Base-by-base conservation (phyloP, 2,888 invertebrate genomes). In the Trimorus sp. region DNA sequence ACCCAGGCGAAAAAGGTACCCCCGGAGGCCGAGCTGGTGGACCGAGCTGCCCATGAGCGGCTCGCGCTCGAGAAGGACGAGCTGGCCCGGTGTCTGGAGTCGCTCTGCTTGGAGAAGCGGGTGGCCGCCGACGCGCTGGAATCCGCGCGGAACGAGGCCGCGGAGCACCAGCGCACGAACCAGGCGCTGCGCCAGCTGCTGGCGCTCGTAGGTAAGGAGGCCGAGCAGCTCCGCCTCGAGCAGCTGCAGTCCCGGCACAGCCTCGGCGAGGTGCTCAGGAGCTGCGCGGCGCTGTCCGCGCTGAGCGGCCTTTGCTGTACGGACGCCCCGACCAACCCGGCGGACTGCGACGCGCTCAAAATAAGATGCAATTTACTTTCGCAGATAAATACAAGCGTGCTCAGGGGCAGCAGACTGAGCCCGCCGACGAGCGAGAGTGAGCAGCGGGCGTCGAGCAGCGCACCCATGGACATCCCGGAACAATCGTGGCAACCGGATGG, bases 331-430 rank as follows among this genome's bases (percentile, higher is more conserved):
- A 45, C 56, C 42, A 40, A 56, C 11, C 58, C 14, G 66, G 42
- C 14, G 51, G 51, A 16, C 1, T 77, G 49, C 38, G 70, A 77
- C 11, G 15, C 51, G 49, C 38, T 77, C 6, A 70, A 69, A 69
- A 49, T 70, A 49, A 77, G 65, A 26, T 71, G 71, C 66, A 66
- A 71, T 59, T 70, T 78, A 65, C 71, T 78, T 51, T 78, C 66
- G n/a, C 65, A 78, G 66, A 78, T 70, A 15, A 78, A 78, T 45
- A 73, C 74, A 3, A 49, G 26, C 45, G 59, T 60, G 15, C 16
- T 70, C 26, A 26, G 26, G 26, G 4, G 2, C 26, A 26, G 26
- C 26, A 26, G 4, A 4, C 4, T 26, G 26, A 26, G 26, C 26
- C 26, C 26, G 26, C 26, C 26, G 26, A 26, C 2, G 2, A 26